These are phyloP conservation scores for Glareola pratincola DNA, from an alignment of 2,113 vertebrate genomes.

Conservation along the genomic window DNA sequence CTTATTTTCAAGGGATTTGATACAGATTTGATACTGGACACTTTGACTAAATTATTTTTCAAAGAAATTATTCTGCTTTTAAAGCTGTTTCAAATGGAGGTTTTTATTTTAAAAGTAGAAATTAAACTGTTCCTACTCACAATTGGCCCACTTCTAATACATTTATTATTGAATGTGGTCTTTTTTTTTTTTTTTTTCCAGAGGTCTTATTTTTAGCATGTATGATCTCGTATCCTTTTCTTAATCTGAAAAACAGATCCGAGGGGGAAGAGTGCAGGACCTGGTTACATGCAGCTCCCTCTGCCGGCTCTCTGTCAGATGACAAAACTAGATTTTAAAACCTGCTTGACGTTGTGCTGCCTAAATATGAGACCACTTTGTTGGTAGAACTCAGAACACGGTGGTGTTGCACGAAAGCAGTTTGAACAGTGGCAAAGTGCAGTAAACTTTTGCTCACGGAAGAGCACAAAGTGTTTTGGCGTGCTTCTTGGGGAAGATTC, in stretches of 20 bases:
- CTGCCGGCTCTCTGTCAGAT: background rate
- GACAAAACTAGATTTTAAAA: background rate
- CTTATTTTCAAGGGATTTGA: background rate
- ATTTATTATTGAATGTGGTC: background rate
- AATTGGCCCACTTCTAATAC: background rate
- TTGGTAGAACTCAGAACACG: fast-evolving
- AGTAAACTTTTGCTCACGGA: background rate
- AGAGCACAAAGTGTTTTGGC: background rate
- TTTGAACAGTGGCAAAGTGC: background rate
- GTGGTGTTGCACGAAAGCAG: background rate
- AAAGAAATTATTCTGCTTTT: background rate
- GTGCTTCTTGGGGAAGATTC: background rate
- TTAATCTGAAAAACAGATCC: background rate
- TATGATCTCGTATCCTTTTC: background rate
- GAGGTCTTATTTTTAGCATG: slow-evolving; percentile 19
- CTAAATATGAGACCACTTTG: fast-evolving
- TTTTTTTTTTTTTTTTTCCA: background rate
- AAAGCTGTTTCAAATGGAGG: background rate
- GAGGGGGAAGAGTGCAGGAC: background rate
- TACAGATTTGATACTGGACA: background rate
- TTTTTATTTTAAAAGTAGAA: background rate
- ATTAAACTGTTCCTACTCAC: background rate
- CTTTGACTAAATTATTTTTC: background rate
- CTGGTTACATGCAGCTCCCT: background rate
- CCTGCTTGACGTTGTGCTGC: background rate